Conservation (phyloP, 2,113 vertebrate genomes). For the Periophthalmus modestus region DNA sequence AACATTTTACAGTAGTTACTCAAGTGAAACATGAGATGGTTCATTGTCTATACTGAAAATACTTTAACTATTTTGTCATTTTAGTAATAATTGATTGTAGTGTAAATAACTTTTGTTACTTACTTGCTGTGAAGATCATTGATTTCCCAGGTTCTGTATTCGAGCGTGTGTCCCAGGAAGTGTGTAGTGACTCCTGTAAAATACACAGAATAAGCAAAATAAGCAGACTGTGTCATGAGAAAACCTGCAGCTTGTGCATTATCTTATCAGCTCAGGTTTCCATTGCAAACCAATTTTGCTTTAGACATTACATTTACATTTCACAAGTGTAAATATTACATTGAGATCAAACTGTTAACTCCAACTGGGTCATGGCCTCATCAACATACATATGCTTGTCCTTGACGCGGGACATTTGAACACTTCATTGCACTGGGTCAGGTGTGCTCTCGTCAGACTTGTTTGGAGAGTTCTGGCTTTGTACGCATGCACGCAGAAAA, state of each 20-base stretch:
- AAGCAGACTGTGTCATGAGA: not conserved
- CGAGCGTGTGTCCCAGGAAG: not conserved
- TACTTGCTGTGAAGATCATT: conserved; percentile 45
- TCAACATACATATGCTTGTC: not conserved
- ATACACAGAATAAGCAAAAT: not conserved
- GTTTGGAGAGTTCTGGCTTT: conserved; percentile 44
- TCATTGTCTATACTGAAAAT: not conserved
- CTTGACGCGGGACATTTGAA: not conserved
- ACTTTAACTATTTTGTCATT: not conserved
- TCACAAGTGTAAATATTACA: not conserved
- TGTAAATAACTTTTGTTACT: conserved; percentile 6
- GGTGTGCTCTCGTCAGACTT: conserved; percentile 45
- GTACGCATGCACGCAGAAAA: conserved; percentile 18
- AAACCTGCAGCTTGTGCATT: conserved; percentile 5
- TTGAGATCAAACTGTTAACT: not conserved
- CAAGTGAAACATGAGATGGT: not conserved
- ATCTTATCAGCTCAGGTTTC: not conserved
- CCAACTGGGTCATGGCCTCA: not conserved
- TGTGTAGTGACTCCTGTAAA: conserved; percentile 8
- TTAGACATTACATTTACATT: not conserved
- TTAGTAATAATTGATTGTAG: not conserved
- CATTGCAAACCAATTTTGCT: conserved; percentile 4
- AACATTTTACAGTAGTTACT: not conserved
- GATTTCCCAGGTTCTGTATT: conserved; percentile 2
- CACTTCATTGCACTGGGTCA: conserved; percentile 2